Evolutionary conservation across 2,797 vertebrate species (phyloP), one percentile per base, ranked within the genome.

Genomic region (Delichon dasypus): DNA sequence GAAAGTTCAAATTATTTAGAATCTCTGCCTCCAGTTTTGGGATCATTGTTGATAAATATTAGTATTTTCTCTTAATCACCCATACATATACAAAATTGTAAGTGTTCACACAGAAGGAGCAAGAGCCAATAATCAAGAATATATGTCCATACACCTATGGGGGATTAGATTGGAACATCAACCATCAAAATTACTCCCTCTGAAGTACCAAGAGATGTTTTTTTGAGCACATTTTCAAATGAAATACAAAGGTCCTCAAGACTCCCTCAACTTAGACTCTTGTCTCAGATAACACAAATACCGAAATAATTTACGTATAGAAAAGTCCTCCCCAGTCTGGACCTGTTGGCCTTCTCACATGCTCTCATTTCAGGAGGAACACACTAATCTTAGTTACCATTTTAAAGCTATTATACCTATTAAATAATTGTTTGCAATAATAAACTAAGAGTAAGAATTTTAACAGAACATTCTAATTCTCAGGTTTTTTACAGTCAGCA

Each of bases 381-480:
- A 86, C 20, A 2, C 48, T 87, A 65, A 92, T 60, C 65, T 94
- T 44, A 92, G 87, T 77, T 75, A 87, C 17, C 38, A 53, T 91
- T 84, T 93, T 90, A 83, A 96, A 95, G 93, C 44, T 64, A 88
- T 75, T 87, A 67, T 48, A 68, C 50, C 82, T 88, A 70, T 81
- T 80, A 78, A 93, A 70, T 91, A 88, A 92, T 85, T 86, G 84
- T 80, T 94, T 80, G 71, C 95, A 96, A 88, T 94, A 81, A 88
- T 67, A 94, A 96, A 95, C 95, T 77, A 87, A 78, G 81, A 95
- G 51, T 78, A 67, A 54, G 30, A 91, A 93, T 85, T 94, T 94
- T 71, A 95, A 83, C 58, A 91, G 86, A 95, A 85, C n/a, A 88
- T 58, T 67, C 61, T 51, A 72, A 79, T 40, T 38, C 65, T 77